Percentiles rank a stretch among this genome's conserved stretches.
These are phyloP conservation scores for Ypsolopha scabrella DNA, from an alignment of 2,888 invertebrate genomes.

Conservation along the genomic window DNA sequence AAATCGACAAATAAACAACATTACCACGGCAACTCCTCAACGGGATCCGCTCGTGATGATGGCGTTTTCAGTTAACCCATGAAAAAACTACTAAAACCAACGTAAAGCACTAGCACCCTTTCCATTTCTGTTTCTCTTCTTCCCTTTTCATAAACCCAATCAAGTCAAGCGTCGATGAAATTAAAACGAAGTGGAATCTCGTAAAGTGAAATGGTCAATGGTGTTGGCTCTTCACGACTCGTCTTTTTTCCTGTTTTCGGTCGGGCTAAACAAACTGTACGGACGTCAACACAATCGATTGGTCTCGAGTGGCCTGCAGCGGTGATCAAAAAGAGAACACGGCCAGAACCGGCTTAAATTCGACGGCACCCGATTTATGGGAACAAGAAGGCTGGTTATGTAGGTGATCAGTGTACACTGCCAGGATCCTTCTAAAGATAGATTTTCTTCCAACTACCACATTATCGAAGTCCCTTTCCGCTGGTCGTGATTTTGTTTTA, in stretches of 20 bases:
- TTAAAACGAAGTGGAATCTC: neutral
- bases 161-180: neutral
- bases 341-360: slow-evolving; percentile 7
- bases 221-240: slow-evolving; percentile 48
- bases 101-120: neutral
- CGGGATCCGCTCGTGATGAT: slow-evolving; percentile 61
- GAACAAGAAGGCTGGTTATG: slow-evolving; percentile 14
- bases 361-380: slow-evolving; percentile 3
- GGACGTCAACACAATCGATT: slow-evolving; percentile 50
- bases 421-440: no score
- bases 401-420: neutral
- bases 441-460: no score
- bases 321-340: slow-evolving; percentile 27
- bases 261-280: slow-evolving; percentile 58
- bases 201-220: slow-evolving; percentile 10
- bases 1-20: slow-evolving; percentile 66
- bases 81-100: slow-evolving; percentile 10
- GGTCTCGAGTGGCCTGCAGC: slow-evolving; percentile 30
- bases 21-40: slow-evolving; percentile 63
- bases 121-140: slow-evolving; percentile 20
- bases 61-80: slow-evolving; percentile 40
- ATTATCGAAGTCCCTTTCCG: no score
- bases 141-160: slow-evolving; percentile 5
- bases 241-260: slow-evolving; percentile 55
- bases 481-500: neutral